Percentiles rank a stretch among this genome's conserved stretches.
phyloP scores from a whole-genome alignment of 2,113 vertebrate species.

The Trichechus manatus region DNA sequence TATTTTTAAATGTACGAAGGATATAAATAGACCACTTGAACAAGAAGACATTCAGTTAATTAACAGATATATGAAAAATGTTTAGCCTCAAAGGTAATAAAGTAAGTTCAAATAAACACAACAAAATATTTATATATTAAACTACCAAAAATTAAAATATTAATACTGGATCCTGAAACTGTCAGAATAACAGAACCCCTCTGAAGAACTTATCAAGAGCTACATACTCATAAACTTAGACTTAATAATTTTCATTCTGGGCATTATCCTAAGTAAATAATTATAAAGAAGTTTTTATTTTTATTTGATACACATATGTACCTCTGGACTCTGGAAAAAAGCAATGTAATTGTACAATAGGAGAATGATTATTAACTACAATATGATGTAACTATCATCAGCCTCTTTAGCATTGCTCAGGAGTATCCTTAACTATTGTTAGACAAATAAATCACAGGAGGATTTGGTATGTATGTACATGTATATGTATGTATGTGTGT shows the following conservation, averaged over 20 bases:
- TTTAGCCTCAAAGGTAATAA: not conserved
- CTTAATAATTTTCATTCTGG: not conserved
- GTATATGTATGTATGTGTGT: not conserved
- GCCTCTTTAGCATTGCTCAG: not conserved
- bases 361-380: not conserved
- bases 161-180: not conserved
- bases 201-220: not conserved
- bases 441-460: not conserved
- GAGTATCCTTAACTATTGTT: not conserved
- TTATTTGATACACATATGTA: too few relatives aligned
- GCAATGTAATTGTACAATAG: not conserved
- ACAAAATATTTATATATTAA: not conserved
- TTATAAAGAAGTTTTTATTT: not conserved
- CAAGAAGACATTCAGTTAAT: not conserved
- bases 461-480: not conserved
- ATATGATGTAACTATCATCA: not conserved
- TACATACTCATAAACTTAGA: not conserved
- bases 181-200: not conserved
- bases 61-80: constrained; percentile 6
- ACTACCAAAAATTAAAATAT: constrained; percentile 40
- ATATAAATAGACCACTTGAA: not conserved
- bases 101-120: not conserved
- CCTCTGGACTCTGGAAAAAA: not conserved
- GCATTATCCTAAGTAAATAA: not conserved
- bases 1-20: constrained; percentile 16